Evolutionary conservation across 2,888 invertebrate genomes (phyloP).

Genomic region (Lasioglossum malachurum): DNA sequence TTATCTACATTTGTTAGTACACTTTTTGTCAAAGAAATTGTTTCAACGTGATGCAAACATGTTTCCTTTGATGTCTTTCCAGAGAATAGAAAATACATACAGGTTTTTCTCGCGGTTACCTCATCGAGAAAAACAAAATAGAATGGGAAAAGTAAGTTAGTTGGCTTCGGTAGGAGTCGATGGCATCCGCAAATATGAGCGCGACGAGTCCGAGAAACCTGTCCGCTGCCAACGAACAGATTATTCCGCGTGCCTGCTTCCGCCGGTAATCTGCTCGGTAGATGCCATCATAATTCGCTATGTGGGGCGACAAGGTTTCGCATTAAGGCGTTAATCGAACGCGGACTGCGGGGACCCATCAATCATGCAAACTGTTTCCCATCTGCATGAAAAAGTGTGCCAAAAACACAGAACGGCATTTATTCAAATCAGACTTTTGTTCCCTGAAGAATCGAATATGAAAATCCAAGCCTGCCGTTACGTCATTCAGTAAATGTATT

Average conservation of each 20-base stretch:
- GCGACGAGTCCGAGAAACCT: conserved; percentile 36
- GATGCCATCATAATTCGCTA: conserved; percentile 10
- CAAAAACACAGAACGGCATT: too few species aligned
- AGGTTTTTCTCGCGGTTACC: neutral
- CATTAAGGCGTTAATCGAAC: neutral
- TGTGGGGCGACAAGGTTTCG: conserved; percentile 5
- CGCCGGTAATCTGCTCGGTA: conserved; percentile 17
- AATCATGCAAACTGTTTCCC: neutral
- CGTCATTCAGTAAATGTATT: too few species aligned
- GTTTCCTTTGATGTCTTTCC: neutral
- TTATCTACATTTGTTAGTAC: neutral
- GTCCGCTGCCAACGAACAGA: conserved; percentile 23
- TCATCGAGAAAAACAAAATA: neutral
- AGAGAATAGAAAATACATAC: neutral
- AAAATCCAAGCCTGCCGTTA: too few species aligned
- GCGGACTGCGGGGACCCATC: neutral
- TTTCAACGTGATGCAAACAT: neutral
- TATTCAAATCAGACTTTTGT: too few species aligned
- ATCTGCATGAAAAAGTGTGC: too few species aligned
- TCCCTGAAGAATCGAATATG: too few species aligned
- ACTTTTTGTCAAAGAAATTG: neutral
- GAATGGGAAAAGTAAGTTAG: neutral
- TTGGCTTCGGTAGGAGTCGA: conserved; percentile 5
- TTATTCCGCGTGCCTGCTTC: conserved; percentile 39
- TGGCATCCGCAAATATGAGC: conserved; percentile 3